These are phyloP conservation scores for Bedellia somnulentella DNA, from an alignment of 2,888 invertebrate species.

Conservation along the genomic window DNA sequence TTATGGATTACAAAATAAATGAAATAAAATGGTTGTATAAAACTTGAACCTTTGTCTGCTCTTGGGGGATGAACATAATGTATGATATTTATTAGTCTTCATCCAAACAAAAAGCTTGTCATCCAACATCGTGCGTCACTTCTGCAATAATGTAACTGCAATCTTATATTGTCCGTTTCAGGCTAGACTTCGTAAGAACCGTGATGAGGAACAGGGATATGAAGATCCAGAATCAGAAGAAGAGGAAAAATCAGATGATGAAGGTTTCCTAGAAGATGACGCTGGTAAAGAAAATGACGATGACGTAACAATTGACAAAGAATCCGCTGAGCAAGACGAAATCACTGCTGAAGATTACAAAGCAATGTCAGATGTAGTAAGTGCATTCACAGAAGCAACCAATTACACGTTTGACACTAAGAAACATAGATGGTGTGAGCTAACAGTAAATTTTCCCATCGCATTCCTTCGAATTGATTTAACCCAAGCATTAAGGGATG, in stretches of 20 bases:
- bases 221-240: conserved; percentile 67
- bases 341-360: conserved; percentile 23
- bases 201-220: conserved; percentile 66
- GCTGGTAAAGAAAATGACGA: conserved; percentile 18
- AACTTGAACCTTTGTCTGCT: no score
- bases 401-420: conserved; percentile 78
- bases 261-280: conserved; percentile 32
- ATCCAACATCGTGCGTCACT: no score
- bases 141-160: no score
- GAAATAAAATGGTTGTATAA: no score
- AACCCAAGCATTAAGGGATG: conserved; percentile 70
- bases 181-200: conserved; percentile 56
- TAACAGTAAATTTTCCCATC: conserved; percentile 70
- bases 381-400: conserved; percentile 38
- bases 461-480: conserved; percentile 66
- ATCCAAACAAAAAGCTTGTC: no score
- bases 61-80: no score
- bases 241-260: conserved; percentile 52
- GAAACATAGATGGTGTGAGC: conserved; percentile 80
- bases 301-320: no score
- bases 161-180: conserved; percentile 21
- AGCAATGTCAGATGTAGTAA: conserved; percentile 37
- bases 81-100: no score
- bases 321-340: conserved; percentile 17
- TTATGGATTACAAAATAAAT: no score